These are phyloP conservation scores for Stichopus chloronotus DNA, from an alignment of 35 echinoderm and acorn worm genomes.

Conservation along the genomic window DNA sequence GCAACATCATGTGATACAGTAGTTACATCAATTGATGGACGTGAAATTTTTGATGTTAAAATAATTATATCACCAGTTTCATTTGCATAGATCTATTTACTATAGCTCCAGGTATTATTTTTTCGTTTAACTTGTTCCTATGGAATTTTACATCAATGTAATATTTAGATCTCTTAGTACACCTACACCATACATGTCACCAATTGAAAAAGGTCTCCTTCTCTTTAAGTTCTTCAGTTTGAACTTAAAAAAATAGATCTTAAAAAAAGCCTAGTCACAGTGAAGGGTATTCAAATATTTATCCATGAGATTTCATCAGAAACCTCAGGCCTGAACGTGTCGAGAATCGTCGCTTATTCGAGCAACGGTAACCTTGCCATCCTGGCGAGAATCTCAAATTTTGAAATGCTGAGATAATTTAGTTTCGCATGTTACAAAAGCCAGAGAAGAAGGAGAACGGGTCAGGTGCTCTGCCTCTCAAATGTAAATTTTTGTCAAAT, in stretches of 20 bases:
- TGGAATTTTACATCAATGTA: no score
- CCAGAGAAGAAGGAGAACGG: background rate
- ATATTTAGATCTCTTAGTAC: no score
- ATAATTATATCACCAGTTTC: no score
- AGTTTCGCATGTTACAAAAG: background rate
- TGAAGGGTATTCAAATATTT: background rate
- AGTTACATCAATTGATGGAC: no score
- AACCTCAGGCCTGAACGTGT: constrained; percentile 17
- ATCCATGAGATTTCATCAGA: background rate
- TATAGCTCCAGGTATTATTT: no score
- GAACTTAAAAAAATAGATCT: background rate
- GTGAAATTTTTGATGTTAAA: no score
- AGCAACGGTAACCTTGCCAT: background rate
- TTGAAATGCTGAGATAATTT: background rate
- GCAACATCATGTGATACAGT: no score
- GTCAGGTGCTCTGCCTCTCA: background rate
- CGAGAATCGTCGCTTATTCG: background rate
- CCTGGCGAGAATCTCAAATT: background rate
- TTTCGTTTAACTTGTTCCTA: no score
- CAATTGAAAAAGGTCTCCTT: background rate
- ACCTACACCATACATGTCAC: no score
- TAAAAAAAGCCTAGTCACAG: background rate
- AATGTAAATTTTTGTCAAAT: background rate
- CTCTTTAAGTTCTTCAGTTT: background rate
- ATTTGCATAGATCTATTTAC: no score